Evolutionary conservation across 2,888 invertebrate species (phyloP).

Genomic region (Chrysotoxum bicinctum): DNA sequence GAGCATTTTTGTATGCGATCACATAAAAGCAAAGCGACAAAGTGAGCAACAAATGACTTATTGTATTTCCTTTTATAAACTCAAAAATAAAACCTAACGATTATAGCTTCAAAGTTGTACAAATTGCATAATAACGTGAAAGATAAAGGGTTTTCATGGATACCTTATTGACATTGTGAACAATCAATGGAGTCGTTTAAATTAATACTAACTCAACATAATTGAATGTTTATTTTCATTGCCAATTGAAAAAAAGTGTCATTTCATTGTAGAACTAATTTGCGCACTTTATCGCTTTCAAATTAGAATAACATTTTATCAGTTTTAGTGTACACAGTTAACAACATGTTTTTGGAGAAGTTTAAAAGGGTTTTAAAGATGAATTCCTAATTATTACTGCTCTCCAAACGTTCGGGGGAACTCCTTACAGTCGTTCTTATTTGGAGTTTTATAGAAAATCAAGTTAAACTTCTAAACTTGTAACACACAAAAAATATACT

Average conservation of each 20-base stretch:
- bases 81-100: neutral
- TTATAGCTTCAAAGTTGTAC: neutral
- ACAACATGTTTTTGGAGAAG: neutral
- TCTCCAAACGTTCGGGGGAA: too few relatives aligned
- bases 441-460: too few relatives aligned
- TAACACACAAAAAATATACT: too few relatives aligned
- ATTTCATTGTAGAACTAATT: neutral
- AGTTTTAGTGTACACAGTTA: neutral
- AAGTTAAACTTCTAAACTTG: too few relatives aligned
- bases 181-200: neutral
- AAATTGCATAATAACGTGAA: neutral
- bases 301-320: neutral
- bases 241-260: neutral
- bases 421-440: too few relatives aligned
- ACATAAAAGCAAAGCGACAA: neutral
- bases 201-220: neutral
- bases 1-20: neutral
- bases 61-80: neutral
- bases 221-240: neutral
- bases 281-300: neutral
- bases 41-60: neutral
- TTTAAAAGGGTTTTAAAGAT: neutral
- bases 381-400: too few relatives aligned
- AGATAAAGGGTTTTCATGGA: neutral
- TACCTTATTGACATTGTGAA: neutral